Evolutionary conservation across 1,140 invertebrate genomes (phyloP).

Genomic region (Holotrichia oblita): DNA sequence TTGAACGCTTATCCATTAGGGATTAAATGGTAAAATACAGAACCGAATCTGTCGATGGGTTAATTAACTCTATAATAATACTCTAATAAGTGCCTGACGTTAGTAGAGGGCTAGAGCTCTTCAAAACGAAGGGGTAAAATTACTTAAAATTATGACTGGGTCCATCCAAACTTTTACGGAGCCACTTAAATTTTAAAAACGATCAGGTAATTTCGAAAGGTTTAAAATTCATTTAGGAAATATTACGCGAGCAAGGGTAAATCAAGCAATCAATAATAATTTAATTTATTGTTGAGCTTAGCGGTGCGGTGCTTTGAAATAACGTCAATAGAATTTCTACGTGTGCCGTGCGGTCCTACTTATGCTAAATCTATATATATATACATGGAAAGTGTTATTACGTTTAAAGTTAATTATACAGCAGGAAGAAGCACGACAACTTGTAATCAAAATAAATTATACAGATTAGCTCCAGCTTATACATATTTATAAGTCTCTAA

Average conservation of each 20-base stretch:
- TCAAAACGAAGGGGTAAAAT: neutral
- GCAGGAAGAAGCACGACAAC: neutral
- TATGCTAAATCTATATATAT: neutral
- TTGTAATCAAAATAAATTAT: constrained; percentile 14
- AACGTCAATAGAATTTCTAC: neutral
- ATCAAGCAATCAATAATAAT: constrained; percentile 22
- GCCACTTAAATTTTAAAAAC: constrained; percentile 18
- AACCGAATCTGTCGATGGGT: constrained; percentile 12
- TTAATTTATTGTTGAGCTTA: neutral
- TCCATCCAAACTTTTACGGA: constrained; percentile 3
- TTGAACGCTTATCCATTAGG: neutral
- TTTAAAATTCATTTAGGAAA: constrained; percentile 31
- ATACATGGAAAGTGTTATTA: neutral
- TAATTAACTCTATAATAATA: constrained; percentile 31
- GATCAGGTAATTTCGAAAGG: constrained; percentile 28
- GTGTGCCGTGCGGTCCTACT: neutral
- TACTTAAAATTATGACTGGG: constrained; percentile 18
- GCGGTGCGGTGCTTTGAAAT: neutral
- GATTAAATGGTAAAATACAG: constrained; percentile 1
- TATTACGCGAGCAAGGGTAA: neutral
- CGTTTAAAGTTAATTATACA: neutral
- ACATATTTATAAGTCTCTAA: neutral
- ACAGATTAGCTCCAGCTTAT: neutral
- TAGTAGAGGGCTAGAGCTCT: neutral
- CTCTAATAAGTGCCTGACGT: constrained; percentile 23